Evolutionary conservation across 1,140 invertebrate genomes (phyloP).

Genomic region (Sycobia sp.): DNA sequence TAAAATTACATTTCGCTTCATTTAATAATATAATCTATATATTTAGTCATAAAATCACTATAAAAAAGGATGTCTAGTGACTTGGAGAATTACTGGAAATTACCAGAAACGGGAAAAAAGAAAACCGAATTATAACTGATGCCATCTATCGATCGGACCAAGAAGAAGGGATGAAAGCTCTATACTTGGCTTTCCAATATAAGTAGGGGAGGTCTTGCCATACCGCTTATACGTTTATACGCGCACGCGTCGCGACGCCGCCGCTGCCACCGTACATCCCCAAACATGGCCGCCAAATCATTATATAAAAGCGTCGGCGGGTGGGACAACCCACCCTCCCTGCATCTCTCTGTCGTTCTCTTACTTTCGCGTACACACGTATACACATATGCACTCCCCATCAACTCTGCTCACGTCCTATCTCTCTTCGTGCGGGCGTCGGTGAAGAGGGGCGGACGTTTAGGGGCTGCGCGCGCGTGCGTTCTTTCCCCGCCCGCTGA

Average conservation of each 20-base stretch:
- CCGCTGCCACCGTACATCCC: conserved; percentile 45
- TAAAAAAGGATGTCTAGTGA: too few relatives aligned
- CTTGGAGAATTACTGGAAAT: too few relatives aligned
- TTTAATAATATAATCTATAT: too few relatives aligned
- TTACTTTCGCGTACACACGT: too few relatives aligned
- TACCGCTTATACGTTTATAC: background rate
- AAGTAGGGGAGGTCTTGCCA: too few relatives aligned
- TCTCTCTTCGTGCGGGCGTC: background rate
- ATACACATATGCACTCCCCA: too few relatives aligned
- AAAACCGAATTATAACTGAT: conserved; percentile 37
- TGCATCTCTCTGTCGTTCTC: too few relatives aligned
- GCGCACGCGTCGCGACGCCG: conserved; percentile 46
- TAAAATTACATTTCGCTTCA: too few relatives aligned
- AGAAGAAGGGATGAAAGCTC: conserved; percentile 41
- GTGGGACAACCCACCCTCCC: too few relatives aligned
- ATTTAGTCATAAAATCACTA: too few relatives aligned
- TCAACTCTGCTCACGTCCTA: too few relatives aligned
- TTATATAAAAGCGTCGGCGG: conserved; percentile 13
- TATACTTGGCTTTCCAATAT: too few relatives aligned
- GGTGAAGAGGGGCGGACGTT: conserved; percentile 7
- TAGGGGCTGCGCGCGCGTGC: conserved; percentile 19
- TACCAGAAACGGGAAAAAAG: conserved; percentile 33
- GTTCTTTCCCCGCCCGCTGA: background rate
- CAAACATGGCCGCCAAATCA: conserved; percentile 54
- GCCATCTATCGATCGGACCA: conserved; percentile 53